Percentiles rank a stretch among this genome's conserved stretches.
These are phyloP conservation scores for Gorsachius magnificus DNA, from an alignment of 2,797 vertebrate genomes.

Conservation along the genomic window DNA sequence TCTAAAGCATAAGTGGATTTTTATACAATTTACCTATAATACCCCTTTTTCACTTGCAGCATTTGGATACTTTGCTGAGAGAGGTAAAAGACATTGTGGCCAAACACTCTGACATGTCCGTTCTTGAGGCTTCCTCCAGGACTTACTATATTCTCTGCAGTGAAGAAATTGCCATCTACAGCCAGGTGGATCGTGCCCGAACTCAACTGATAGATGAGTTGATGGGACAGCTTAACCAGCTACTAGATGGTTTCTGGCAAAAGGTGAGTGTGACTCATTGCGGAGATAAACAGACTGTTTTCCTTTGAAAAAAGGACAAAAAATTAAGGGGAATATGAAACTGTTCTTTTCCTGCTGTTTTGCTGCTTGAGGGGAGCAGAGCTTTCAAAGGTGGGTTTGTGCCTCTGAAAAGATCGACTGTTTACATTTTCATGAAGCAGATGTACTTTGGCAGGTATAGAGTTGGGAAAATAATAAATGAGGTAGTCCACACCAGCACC, in stretches of 20 bases:
- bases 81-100: slow-evolving; percentile 78
- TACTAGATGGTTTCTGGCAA: slow-evolving; percentile 71
- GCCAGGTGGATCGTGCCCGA: slow-evolving; percentile 69
- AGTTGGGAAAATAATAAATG: neutral
- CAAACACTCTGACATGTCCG: slow-evolving; percentile 72
- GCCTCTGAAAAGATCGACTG: neutral
- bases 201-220: slow-evolving; percentile 81
- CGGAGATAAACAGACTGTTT: neutral
- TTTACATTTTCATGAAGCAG: neutral
- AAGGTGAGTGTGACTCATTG: slow-evolving; percentile 31
- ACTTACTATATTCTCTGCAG: slow-evolving; percentile 80
- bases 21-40: neutral
- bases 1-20: neutral
- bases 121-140: slow-evolving; percentile 86
- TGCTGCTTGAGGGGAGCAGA: neutral
- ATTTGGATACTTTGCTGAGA: slow-evolving; percentile 77
- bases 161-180: slow-evolving; percentile 70
- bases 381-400: neutral
- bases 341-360: neutral
- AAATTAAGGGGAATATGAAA: neutral
- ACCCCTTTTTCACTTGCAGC: slow-evolving; percentile 67
- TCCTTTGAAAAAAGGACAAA: neutral
- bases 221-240: slow-evolving; percentile 74
- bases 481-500: neutral
- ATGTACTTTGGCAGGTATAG: neutral